phyloP scores from a whole-genome alignment of 1,140 invertebrate genomes.

The Caenorhabditis brenneri region DNA sequence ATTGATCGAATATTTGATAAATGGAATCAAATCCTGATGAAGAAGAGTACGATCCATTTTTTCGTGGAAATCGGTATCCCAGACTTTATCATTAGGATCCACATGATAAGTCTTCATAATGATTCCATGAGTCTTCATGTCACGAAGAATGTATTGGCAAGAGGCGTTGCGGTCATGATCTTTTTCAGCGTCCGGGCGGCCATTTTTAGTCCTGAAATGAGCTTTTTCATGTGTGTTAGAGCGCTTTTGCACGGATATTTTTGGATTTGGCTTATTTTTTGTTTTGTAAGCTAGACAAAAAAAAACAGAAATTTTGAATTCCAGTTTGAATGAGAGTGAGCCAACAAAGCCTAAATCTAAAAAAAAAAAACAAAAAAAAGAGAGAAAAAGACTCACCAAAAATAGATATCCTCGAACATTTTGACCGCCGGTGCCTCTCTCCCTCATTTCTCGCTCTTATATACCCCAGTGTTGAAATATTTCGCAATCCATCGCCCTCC shows the following conservation, averaged over 20 bases:
- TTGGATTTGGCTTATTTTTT: background rate
- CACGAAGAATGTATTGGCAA: background rate
- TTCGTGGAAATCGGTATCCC: background rate
- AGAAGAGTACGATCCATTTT: background rate
- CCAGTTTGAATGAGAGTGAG: too few species aligned
- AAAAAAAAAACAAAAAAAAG: background rate
- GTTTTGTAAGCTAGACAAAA: background rate
- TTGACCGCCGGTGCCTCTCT: slow-evolving; percentile 4
- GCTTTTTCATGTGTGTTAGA: too few species aligned
- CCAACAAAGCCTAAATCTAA: too few species aligned
- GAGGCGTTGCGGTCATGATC: background rate
- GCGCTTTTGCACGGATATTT: background rate
- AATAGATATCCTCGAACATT: slow-evolving; percentile 25
- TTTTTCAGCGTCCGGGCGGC: background rate
- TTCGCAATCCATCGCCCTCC: background rate
- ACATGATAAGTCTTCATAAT: slow-evolving; percentile 16
- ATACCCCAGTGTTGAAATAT: background rate
- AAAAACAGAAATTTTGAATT: too few species aligned
- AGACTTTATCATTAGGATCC: background rate
- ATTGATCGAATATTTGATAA: background rate
- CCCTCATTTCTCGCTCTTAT: background rate
- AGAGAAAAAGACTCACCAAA: background rate
- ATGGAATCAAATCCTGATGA: background rate
- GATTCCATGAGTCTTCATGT: background rate
- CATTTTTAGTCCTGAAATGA: slow-evolving; percentile 28